Evolutionary conservation across 2,888 invertebrate genomes (phyloP), one percentile per base, ranked within the genome.

Genomic region (Aleiodes alternator): DNA sequence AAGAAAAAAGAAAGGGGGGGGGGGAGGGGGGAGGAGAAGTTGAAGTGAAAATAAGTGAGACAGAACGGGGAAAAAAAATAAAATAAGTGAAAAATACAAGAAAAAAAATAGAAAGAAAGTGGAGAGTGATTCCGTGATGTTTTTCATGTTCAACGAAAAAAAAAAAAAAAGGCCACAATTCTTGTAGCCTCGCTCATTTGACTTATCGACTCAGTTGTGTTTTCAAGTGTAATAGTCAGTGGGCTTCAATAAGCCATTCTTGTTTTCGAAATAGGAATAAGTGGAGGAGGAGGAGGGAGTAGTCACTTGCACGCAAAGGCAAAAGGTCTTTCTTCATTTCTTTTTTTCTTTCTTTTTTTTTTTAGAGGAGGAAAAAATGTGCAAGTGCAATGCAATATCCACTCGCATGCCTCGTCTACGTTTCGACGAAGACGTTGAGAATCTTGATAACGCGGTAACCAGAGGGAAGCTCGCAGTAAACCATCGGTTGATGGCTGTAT

Each of bases 351-450:
- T 73, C 16, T 34, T 34, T 34, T 3, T 34, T 6, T 6, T 34
- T 6, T 34, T 34, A 4, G 34, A 34, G 55, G 61, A 75, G 69
- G 75, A 53, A 70, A 78, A 68, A 53, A 61, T 51, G 53, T 55
- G 23, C 59, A 56, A 69, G 38, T 61, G 68, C 51, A 61, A 72
- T 77, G 73, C 55, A 76, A 76, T 77, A 61, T 66, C 38, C 79
- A 71, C 75, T 74, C 73, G 84, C 84, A 84, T 84, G 86, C 82
- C 80, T 82, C 72, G 77, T 76, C 82, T 83, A 81, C 80, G 81
- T 83, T 83, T 81, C 81, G 73, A 72, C 77, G 75, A 80, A 76
- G 82, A 72, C 80, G 78, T 76, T 78, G 71, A 75, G 78, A 80
- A 84, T 85, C 83, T 83, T 82, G 84, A 85, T 85, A 81, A 80